These are phyloP conservation scores for Pipistrellus pygmaeus DNA, from an alignment of 2,797 vertebrate species.

Conservation along the genomic window DNA sequence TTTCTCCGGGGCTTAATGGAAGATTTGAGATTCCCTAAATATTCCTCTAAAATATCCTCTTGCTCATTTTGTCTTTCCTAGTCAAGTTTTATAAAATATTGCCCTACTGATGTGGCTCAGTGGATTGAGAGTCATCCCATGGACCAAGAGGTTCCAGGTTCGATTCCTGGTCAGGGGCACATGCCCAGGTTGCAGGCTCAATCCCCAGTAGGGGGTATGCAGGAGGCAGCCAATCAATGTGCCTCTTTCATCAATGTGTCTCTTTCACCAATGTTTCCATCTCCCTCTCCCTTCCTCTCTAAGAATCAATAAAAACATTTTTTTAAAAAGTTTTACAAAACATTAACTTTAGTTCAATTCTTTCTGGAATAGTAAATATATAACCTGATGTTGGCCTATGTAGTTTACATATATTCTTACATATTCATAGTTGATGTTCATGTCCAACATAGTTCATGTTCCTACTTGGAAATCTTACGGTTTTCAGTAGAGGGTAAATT, in stretches of 20 bases:
- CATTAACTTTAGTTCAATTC: neutral
- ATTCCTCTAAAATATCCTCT: neutral
- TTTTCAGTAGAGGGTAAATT: neutral
- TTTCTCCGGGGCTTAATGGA: neutral
- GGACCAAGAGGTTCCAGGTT: too few species aligned
- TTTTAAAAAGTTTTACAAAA: neutral
- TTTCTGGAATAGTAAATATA: neutral
- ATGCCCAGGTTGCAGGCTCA: too few species aligned
- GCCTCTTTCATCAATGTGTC: too few species aligned
- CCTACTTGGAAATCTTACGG: neutral
- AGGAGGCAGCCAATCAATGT: too few species aligned
- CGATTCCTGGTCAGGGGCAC: too few species aligned
- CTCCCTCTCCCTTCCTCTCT: too few species aligned
- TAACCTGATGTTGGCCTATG: neutral
- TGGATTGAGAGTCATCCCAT: too few species aligned
- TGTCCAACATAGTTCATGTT: neutral
- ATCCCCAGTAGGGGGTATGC: too few species aligned
- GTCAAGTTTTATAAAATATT: neutral
- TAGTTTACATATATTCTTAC: neutral
- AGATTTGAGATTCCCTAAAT: neutral
- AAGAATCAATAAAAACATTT: too few species aligned
- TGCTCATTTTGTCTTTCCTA: neutral
- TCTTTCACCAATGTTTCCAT: too few species aligned
- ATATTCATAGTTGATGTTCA: neutral
- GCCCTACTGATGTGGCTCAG: too few species aligned